Base-by-base conservation (phyloP, 2,113 vertebrate genomes). In the Bubo bubo region DNA sequence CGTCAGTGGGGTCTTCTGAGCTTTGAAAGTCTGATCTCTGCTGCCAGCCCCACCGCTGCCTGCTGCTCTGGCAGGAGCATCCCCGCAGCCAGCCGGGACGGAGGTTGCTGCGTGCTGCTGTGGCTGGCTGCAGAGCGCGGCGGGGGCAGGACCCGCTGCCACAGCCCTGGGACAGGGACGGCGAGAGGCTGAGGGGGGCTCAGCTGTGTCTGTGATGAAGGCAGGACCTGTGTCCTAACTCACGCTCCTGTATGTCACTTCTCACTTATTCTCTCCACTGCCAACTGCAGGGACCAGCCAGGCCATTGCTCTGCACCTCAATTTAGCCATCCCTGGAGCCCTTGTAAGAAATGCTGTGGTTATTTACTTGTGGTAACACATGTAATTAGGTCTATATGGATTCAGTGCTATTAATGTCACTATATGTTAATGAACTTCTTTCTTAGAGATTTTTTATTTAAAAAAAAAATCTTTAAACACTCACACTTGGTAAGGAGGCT, bases 41-140 rank as follows among this genome's bases (percentile, higher is more conserved):
- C 45, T 59, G 56, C 32, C 16, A 60, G 59, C 3, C 17, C n/a
- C 47, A 52, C 20, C 0, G 12, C 34, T 26, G 8, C 0, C 0
- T n/a, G 16, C 85, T 50, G 32, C 50, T 66, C 41, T 43, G 50
- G 49, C 49, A 17, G 43, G 49, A 90, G 10, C 34, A 47, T 32
- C 35, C 26, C 53, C 1, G 1, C 15, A 21, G 24, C 53, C 35
- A 74, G 2, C n/a, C 0, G 2, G 59, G 21, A 55, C 1, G 2
- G 50, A 62, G 35, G 21, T 7, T 18, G 20, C 39, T 56, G 28
- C 1, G 5, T 43, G 45, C 52, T 56, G 49, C 17, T 2, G 12
- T 9, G 43, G 26, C 16, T 1, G 4, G 18, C 37, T 74, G 53
- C 43, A 49, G 50, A 75, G 47, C 4, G 2, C 34, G 24, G 9